phyloP scores from a whole-genome alignment of 2,797 vertebrate genomes.

The Phoebastria nigripes region DNA sequence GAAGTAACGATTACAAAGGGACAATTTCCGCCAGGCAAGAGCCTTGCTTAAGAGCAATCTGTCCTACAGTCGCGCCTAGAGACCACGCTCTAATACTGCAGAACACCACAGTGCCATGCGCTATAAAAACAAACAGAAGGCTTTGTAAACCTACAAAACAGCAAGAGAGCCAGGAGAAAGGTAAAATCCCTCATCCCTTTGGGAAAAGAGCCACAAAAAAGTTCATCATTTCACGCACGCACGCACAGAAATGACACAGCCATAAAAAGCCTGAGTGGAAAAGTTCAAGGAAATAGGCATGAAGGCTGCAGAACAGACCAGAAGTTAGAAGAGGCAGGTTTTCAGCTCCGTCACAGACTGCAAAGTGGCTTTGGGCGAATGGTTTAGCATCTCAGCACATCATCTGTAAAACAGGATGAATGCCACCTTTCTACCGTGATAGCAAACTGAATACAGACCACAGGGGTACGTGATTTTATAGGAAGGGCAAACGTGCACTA shows the following conservation, averaged over 20 bases:
- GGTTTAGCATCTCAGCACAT: not conserved
- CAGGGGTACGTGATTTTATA: not conserved
- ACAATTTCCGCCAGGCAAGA: not conserved
- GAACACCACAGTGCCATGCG: rapidly evolving
- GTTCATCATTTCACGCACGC: not conserved
- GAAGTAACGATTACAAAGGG: not conserved
- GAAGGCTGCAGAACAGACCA: not conserved
- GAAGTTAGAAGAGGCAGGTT: not conserved
- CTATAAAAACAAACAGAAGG: not conserved
- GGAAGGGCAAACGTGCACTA: not conserved
- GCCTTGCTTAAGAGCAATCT: not conserved
- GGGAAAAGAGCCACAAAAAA: not conserved
- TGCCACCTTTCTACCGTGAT: not conserved
- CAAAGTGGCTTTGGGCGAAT: not conserved
- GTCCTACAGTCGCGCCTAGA: not conserved
- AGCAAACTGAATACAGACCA: not conserved
- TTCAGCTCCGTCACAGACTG: not conserved
- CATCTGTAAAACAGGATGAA: not conserved
- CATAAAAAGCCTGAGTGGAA: not conserved
- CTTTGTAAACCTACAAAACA: not conserved
- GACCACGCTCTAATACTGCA: not conserved
- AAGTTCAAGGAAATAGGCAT: not conserved
- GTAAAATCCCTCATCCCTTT: not conserved
- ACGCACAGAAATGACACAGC: not conserved
- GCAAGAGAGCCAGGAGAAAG: not conserved